Conservation (phyloP, 2,797 vertebrate genomes). For the Periparus ater region DNA sequence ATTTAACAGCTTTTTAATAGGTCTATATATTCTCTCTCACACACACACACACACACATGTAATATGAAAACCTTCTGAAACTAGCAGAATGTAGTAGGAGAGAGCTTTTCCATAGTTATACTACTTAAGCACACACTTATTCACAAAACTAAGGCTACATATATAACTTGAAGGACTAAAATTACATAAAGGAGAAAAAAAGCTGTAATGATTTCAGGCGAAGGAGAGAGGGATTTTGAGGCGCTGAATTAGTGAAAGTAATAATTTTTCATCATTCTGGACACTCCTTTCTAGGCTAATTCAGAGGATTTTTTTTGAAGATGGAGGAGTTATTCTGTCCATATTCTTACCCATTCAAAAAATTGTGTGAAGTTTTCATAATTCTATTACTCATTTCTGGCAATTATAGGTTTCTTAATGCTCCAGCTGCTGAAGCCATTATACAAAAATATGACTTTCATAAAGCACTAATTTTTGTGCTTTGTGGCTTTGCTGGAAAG, state of each 20-base stretch:
- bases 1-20: too few relatives aligned
- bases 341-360: neutral
- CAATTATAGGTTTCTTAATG: neutral
- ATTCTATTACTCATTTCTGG: neutral
- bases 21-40: neutral
- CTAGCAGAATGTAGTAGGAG: neutral
- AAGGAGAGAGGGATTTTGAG: neutral
- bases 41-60: accelerated
- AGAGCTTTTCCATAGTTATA: neutral
- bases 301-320: neutral
- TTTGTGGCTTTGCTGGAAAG: neutral
- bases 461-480: neutral
- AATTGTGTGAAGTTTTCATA: neutral
- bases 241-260: neutral
- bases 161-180: neutral
- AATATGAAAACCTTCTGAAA: neutral
- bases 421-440: neutral
- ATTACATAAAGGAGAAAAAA: neutral
- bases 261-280: neutral
- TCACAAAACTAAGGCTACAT: neutral
- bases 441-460: neutral
- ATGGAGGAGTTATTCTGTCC: neutral
- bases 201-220: neutral
- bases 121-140: neutral
- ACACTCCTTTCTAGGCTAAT: accelerated